These are phyloP conservation scores for Tragopan temminckii DNA, from an alignment of 2,797 vertebrate species.

Conservation along the genomic window DNA sequence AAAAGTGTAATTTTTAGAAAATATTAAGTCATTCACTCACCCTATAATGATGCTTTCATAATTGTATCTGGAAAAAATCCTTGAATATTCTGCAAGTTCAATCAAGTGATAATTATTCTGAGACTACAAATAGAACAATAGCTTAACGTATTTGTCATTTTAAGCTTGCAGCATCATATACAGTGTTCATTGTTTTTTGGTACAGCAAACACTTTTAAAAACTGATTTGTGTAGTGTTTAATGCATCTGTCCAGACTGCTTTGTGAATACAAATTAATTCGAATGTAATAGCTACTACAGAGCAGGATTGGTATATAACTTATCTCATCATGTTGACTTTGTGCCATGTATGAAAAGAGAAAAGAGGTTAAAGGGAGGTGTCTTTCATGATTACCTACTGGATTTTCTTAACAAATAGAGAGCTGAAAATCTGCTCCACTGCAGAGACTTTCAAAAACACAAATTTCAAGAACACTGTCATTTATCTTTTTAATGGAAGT, in stretches of 20 bases:
- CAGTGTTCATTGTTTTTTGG: neutral
- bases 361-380: neutral
- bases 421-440: neutral
- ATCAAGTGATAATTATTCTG: constrained; percentile 49
- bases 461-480: neutral
- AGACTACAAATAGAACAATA: constrained; percentile 50
- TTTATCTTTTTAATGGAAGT: neutral
- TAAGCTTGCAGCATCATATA: neutral
- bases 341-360: neutral
- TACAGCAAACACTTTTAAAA: constrained; percentile 43
- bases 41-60: neutral
- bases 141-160: constrained; percentile 58
- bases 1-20: constrained; percentile 34
- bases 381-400: neutral
- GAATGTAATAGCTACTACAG: constrained; percentile 24
- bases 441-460: neutral
- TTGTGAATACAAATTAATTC: constrained; percentile 60
- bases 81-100: constrained; percentile 18
- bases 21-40: constrained; percentile 1
- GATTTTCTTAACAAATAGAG: neutral
- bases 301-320: neutral
- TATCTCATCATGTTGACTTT: constrained; percentile 10
- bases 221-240: constrained; percentile 53
- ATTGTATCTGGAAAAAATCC: constrained; percentile 17
- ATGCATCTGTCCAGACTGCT: constrained; percentile 17